These are phyloP conservation scores for Leptopterna dolabrata DNA, from an alignment of 2,888 invertebrate genomes.

Conservation along the genomic window DNA sequence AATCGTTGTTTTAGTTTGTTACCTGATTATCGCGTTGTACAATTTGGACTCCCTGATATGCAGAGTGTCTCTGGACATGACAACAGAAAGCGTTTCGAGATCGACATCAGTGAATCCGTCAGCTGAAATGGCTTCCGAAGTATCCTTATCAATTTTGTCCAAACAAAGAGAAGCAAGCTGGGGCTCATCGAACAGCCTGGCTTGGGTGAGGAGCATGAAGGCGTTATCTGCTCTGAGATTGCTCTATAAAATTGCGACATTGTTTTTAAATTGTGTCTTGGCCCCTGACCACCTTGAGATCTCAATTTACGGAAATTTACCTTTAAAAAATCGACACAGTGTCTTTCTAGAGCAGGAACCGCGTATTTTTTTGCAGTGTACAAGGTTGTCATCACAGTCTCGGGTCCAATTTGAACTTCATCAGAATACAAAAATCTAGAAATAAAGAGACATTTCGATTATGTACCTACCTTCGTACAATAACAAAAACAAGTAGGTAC, in stretches of 20 bases:
- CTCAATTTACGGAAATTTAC: constrained; percentile 31
- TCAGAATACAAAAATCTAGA: constrained; percentile 78
- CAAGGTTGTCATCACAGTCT: constrained; percentile 87
- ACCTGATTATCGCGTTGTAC: constrained; percentile 78
- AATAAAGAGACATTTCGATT: too few relatives aligned
- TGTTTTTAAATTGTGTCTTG: too few relatives aligned
- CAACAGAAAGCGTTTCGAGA: constrained; percentile 80
- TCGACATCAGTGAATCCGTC: constrained; percentile 88
- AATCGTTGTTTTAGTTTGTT: not conserved
- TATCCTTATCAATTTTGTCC: constrained; percentile 86
- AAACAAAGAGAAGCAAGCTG: constrained; percentile 84
- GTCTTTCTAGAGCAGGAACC: constrained; percentile 83
- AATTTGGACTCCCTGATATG: constrained; percentile 82
- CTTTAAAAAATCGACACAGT: constrained; percentile 82
- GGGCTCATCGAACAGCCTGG: constrained; percentile 84
- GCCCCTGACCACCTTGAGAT: too few relatives aligned
- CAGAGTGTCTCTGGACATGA: constrained; percentile 82
- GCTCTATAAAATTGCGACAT: constrained; percentile 68
- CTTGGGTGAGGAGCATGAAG: constrained; percentile 81
- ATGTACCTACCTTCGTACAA: too few relatives aligned
- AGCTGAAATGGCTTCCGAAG: constrained; percentile 81
- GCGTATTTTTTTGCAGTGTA: constrained; percentile 91
- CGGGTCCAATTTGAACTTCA: constrained; percentile 84
- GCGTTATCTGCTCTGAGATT: constrained; percentile 86
- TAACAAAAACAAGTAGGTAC: not conserved